phyloP scores from a whole-genome alignment of 2,113 vertebrate genomes.

The Anarrhichthys ocellatus region DNA sequence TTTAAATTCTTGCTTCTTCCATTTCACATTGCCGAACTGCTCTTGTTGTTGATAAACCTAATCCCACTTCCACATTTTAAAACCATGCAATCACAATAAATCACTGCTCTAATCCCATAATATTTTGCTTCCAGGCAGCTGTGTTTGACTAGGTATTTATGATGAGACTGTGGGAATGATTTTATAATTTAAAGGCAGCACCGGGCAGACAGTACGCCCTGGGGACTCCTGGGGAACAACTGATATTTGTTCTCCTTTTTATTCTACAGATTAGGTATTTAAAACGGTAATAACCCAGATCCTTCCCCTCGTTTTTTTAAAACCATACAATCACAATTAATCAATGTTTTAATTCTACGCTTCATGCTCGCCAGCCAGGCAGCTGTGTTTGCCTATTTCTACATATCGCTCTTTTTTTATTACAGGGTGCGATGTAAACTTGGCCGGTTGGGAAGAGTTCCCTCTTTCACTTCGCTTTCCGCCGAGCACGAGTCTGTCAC shows the following conservation, averaged over 20 bases:
- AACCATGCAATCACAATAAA: slow-evolving; percentile 47
- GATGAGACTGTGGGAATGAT: slow-evolving; percentile 17
- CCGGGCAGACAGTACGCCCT: background rate
- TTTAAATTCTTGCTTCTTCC: background rate
- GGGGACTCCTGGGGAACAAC: slow-evolving; percentile 1
- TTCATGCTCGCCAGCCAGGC: slow-evolving; percentile 26
- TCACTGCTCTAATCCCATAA: slow-evolving; percentile 35
- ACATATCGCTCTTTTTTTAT: slow-evolving; percentile 46
- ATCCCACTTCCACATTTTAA: slow-evolving; percentile 40
- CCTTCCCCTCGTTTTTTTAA: background rate
- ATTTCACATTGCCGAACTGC: background rate
- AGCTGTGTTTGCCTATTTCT: slow-evolving; percentile 54
- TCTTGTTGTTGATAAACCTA: slow-evolving; percentile 22
- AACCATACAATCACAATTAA: slow-evolving; percentile 56
- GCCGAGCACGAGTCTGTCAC: slow-evolving; percentile 54
- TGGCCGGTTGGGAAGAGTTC: slow-evolving; percentile 48
- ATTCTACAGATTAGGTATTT: background rate
- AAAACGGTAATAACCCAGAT: slow-evolving; percentile 17
- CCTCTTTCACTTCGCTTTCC: slow-evolving; percentile 52
- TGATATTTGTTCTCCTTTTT: background rate
- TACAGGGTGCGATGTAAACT: slow-evolving; percentile 57
- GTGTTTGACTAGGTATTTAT: slow-evolving; percentile 57
- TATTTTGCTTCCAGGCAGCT: slow-evolving; percentile 41
- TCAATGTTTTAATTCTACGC: slow-evolving; percentile 35
- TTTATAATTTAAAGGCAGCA: slow-evolving; percentile 26